phyloP scores from a whole-genome alignment of 1,140 invertebrate species.

The Zaprionus lachaisei region DNA sequence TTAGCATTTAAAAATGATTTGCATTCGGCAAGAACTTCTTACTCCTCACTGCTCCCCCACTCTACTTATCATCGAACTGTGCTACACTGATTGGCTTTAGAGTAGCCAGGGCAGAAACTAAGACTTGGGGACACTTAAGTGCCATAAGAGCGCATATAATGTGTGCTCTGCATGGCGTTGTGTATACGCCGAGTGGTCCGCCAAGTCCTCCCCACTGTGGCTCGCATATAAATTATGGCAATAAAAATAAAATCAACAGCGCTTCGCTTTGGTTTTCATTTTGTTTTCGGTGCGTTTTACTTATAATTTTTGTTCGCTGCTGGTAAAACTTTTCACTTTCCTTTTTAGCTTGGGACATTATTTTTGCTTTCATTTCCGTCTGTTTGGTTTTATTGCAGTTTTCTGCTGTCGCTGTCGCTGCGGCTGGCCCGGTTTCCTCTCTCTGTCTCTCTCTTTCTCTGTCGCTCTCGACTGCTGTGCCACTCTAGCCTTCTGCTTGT shows the following conservation, averaged over 20 bases:
- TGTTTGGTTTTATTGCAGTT: conserved; percentile 76
- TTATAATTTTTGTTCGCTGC: conserved; percentile 37
- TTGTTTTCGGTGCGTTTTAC: conserved; percentile 32
- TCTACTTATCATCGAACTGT: background rate
- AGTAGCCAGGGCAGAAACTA: conserved; percentile 14
- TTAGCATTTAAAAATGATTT: conserved; percentile 83
- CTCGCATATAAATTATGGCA: conserved; percentile 74
- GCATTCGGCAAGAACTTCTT: conserved; percentile 35
- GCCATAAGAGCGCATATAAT: conserved; percentile 55
- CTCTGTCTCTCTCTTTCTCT: conserved; percentile 21
- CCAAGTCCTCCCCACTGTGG: conserved; percentile 1
- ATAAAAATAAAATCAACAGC: conserved; percentile 77
- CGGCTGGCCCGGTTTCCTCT: conserved; percentile 1
- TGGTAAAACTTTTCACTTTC: conserved; percentile 67
- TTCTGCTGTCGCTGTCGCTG: conserved; percentile 42
- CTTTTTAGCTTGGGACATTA: conserved; percentile 70
- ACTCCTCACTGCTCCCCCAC: background rate
- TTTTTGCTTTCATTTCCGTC: conserved; percentile 79
- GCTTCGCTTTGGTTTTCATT: conserved; percentile 35
- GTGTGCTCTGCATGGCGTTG: conserved; percentile 20
- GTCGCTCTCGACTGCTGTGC: background rate
- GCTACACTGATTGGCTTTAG: conserved; percentile 40
- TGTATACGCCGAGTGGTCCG: conserved; percentile 46
- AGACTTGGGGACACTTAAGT: conserved; percentile 45
- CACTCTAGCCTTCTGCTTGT: conserved; percentile 8